Conservation (phyloP, 2,888 invertebrate genomes). For the Drosophila lutescens region DNA sequence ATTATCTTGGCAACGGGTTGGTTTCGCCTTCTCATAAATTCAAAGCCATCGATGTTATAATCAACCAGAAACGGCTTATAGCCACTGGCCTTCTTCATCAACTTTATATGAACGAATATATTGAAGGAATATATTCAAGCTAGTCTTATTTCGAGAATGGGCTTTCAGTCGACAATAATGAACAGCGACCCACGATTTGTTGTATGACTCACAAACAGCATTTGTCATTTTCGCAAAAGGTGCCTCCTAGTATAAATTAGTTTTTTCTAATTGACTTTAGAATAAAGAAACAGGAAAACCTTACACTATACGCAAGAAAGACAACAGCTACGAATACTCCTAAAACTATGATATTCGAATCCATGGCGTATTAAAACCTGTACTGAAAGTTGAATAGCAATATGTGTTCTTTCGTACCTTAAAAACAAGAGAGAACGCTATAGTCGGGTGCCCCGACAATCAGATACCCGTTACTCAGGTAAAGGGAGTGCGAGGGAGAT, state of each 20-base stretch:
- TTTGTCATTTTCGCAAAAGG: conserved; percentile 26
- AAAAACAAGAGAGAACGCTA: too few species aligned
- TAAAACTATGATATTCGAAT: background rate
- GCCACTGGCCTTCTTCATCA: conserved; percentile 38
- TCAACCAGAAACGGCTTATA: conserved; percentile 38
- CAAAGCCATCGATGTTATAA: conserved; percentile 29
- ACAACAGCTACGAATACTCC: background rate
- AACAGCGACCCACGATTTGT: conserved; percentile 29
- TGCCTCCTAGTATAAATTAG: conserved; percentile 1
- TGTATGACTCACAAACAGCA: conserved; percentile 22
- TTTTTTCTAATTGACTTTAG: too few species aligned
- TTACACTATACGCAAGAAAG: too few species aligned
- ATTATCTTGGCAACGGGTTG: conserved; percentile 20
- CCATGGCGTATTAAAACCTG: background rate
- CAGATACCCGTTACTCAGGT: too few species aligned
- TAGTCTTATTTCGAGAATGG: conserved; percentile 10
- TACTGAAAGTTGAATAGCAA: background rate
- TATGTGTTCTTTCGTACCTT: too few species aligned
- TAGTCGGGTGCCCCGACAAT: too few species aligned
- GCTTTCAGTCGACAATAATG: conserved; percentile 30
- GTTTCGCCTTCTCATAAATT: conserved; percentile 17
- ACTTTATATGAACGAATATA: background rate
- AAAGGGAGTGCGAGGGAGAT: too few species aligned
- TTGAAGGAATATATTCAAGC: conserved; percentile 19
- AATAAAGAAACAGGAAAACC: too few species aligned